Conservation (phyloP, 2,888 invertebrate species). For the Nasonia oneida region DNA sequence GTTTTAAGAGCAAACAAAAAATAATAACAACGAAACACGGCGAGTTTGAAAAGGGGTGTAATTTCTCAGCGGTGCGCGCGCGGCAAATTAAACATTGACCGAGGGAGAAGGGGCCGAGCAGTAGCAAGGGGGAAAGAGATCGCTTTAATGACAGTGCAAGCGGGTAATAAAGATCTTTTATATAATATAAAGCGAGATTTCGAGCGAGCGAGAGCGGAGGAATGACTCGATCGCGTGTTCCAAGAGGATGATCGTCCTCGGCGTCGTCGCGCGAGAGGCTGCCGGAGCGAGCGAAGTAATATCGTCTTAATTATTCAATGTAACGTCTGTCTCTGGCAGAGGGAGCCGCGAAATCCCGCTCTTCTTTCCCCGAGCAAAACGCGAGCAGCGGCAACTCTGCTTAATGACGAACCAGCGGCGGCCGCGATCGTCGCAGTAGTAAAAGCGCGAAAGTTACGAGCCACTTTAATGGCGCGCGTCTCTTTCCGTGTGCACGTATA, state of each 20-base stretch:
- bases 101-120: neutral
- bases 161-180: conserved; percentile 24
- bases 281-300: conserved; percentile 62
- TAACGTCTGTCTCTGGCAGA: conserved; percentile 31
- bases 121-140: neutral
- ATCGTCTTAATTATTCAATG: conserved; percentile 68
- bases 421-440: conserved; percentile 49
- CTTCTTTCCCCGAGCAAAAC: conserved; percentile 6
- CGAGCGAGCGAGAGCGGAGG: neutral
- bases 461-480: conserved; percentile 44
- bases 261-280: conserved; percentile 30
- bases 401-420: conserved; percentile 52
- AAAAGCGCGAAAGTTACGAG: conserved; percentile 60
- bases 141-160: conserved; percentile 17
- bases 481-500: neutral
- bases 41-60: neutral
- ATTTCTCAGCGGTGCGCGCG: neutral
- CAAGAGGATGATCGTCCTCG: conserved; percentile 28
- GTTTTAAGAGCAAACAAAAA: neutral
- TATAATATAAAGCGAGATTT: conserved; percentile 31
- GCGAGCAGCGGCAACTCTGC: conserved; percentile 37
- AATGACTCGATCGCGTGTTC: neutral
- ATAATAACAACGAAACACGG: neutral
- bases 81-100: conserved; percentile 34
- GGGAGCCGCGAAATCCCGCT: conserved; percentile 3